Conservation (phyloP, 2,888 invertebrate genomes). For the Cephus sareptanus region DNA sequence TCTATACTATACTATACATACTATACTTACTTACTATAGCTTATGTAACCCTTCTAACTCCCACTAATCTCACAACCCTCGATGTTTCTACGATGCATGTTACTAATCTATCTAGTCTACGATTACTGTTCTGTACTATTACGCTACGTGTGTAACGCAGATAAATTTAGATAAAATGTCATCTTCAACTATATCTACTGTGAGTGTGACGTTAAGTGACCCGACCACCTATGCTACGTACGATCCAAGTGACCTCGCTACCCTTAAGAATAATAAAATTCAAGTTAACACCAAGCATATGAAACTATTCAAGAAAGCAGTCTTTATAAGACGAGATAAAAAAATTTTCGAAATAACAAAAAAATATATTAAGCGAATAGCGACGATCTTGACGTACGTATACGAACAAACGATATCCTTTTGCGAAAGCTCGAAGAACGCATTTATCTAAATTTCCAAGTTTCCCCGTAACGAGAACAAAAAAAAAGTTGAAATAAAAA, state of each 20-base stretch:
- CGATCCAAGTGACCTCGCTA: not conserved
- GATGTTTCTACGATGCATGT: constrained; percentile 52
- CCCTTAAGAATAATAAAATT: constrained; percentile 18
- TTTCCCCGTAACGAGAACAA: constrained; percentile 14
- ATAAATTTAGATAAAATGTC: constrained; percentile 16
- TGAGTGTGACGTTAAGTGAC: not conserved
- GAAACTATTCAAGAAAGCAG: not conserved
- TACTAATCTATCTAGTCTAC: constrained; percentile 4
- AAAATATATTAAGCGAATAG: not conserved
- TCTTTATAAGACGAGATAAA: not conserved
- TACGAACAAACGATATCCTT: not conserved
- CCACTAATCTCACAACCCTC: constrained; percentile 46
- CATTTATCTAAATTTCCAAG: not conserved
- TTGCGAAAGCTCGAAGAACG: not conserved
- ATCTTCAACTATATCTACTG: not conserved
- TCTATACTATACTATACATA: constrained; percentile 11
- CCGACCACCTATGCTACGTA: not conserved
- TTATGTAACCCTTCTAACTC: constrained; percentile 25
- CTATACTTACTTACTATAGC: not conserved
- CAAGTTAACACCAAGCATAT: constrained; percentile 18
- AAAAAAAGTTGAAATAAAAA: constrained; percentile 28
- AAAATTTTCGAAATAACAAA: not conserved
- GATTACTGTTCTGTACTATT: constrained; percentile 11
- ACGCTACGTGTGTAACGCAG: constrained; percentile 13
- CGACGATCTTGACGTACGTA: not conserved